phyloP scores from a whole-genome alignment of 1,140 invertebrate species.

The Tetragnatha versicolor region DNA sequence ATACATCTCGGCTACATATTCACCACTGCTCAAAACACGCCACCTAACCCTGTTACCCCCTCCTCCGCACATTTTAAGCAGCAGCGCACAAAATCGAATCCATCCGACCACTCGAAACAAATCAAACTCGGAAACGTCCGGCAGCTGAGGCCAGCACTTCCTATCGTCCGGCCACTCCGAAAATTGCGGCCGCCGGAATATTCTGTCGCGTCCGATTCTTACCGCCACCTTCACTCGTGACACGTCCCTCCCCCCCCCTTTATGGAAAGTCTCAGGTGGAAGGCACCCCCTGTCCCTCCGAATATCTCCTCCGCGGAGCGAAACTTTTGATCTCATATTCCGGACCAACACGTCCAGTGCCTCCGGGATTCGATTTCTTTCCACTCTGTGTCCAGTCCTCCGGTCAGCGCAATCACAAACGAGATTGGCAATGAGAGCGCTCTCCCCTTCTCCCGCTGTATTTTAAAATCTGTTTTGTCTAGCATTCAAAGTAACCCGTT shows the following conservation, averaged over 20 bases:
- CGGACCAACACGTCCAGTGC: constrained; percentile 23
- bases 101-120: too few relatives aligned
- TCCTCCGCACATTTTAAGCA: too few relatives aligned
- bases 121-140: constrained; percentile 13
- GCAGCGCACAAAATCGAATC: neutral
- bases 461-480: constrained; percentile 23
- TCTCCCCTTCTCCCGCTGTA: neutral
- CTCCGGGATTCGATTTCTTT: constrained; percentile 25
- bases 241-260: neutral
- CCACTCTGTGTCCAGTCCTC: neutral
- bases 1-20: too few relatives aligned
- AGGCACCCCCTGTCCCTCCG: constrained; percentile 10
- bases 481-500: constrained; percentile 23
- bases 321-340: constrained; percentile 55
- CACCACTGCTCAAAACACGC: too few relatives aligned
- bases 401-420: constrained; percentile 47
- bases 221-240: constrained; percentile 37
- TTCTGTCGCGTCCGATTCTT: constrained; percentile 42
- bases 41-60: too few relatives aligned
- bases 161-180: neutral
- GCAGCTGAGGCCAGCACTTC: neutral
- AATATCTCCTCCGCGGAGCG: constrained; percentile 23
- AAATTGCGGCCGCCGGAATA: constrained; percentile 15
- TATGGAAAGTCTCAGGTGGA: neutral
- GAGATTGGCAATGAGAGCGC: constrained; percentile 54